Percentiles rank a stretch among this genome's conserved stretches.
phyloP scores from a whole-genome alignment of 1,140 invertebrate genomes.

The Neodiprion pinetum region DNA sequence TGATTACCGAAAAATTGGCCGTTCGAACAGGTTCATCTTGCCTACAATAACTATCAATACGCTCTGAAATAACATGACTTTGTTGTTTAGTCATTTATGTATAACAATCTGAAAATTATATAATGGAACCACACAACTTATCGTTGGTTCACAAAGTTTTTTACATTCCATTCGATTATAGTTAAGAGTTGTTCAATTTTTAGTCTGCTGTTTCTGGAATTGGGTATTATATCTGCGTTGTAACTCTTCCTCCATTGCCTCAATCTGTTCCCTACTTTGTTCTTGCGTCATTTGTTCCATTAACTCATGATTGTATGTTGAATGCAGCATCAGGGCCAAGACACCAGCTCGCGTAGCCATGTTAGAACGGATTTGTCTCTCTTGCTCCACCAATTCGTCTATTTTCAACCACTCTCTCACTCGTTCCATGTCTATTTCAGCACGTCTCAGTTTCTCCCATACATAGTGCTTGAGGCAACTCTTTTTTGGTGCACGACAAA shows the following conservation, averaged over 20 bases:
- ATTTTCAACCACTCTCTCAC: slow-evolving; percentile 89
- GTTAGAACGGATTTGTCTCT: slow-evolving; percentile 84
- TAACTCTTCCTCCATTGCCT: slow-evolving; percentile 58
- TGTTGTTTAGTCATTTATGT: too few relatives aligned
- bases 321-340: slow-evolving; percentile 91
- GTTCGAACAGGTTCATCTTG: too few relatives aligned
- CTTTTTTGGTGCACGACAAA: slow-evolving; percentile 89
- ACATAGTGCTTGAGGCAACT: slow-evolving; percentile 91
- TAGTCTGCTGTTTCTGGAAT: slow-evolving; percentile 34
- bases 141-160: too few relatives aligned
- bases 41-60: too few relatives aligned
- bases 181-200: not conserved
- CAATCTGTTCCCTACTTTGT: slow-evolving; percentile 54
- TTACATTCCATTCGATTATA: too few relatives aligned
- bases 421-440: slow-evolving; percentile 83
- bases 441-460: slow-evolving; percentile 94
- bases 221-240: slow-evolving; percentile 50
- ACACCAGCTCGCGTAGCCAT: slow-evolving; percentile 92
- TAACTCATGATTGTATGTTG: slow-evolving; percentile 92
- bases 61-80: too few relatives aligned
- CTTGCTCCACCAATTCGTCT: slow-evolving; percentile 95
- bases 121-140: too few relatives aligned
- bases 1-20: too few relatives aligned
- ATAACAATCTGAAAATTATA: too few relatives aligned
- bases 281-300: slow-evolving; percentile 73